These are phyloP conservation scores for Dallia pectoralis DNA, from an alignment of 2,797 vertebrate species.

Conservation along the genomic window DNA sequence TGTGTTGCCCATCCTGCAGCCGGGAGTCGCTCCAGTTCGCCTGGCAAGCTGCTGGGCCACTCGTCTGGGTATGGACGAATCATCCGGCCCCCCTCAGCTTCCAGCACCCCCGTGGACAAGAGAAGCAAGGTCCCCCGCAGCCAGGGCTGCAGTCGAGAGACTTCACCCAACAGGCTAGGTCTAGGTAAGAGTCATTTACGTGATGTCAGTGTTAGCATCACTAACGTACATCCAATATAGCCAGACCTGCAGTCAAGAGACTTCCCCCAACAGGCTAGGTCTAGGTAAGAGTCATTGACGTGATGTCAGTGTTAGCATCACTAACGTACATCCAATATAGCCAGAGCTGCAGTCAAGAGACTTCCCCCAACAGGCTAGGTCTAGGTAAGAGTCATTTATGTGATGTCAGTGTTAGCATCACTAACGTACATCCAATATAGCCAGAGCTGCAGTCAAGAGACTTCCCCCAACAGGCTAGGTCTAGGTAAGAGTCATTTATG, in stretches of 20 bases:
- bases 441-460: slow-evolving; percentile 90
- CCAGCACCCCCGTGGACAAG: slow-evolving; percentile 82
- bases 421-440: background rate
- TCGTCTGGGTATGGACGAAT: slow-evolving; percentile 78
- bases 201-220: background rate
- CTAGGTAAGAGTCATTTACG: slow-evolving; percentile 78
- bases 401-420: background rate
- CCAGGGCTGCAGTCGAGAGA: slow-evolving; percentile 96
- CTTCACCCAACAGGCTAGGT: slow-evolving; percentile 90
- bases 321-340: background rate
- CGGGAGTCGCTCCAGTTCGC: slow-evolving; percentile 94
- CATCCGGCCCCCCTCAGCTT: slow-evolving; percentile 75
- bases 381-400: slow-evolving; percentile 78
- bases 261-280: slow-evolving; percentile 90
- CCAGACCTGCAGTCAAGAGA: slow-evolving; percentile 90
- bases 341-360: slow-evolving; percentile 90
- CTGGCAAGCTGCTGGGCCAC: slow-evolving; percentile 89
- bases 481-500: slow-evolving; percentile 78
- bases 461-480: slow-evolving; percentile 90
- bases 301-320: background rate
- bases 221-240: background rate
- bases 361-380: slow-evolving; percentile 90
- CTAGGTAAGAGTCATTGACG: slow-evolving; percentile 78
- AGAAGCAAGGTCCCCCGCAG: slow-evolving; percentile 92
- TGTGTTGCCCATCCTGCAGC: slow-evolving; percentile 66